Percentiles rank a stretch among this genome's conserved stretches.
These are phyloP conservation scores for Thymelicus acteon DNA, from an alignment of 2,888 invertebrate genomes.

Conservation along the genomic window DNA sequence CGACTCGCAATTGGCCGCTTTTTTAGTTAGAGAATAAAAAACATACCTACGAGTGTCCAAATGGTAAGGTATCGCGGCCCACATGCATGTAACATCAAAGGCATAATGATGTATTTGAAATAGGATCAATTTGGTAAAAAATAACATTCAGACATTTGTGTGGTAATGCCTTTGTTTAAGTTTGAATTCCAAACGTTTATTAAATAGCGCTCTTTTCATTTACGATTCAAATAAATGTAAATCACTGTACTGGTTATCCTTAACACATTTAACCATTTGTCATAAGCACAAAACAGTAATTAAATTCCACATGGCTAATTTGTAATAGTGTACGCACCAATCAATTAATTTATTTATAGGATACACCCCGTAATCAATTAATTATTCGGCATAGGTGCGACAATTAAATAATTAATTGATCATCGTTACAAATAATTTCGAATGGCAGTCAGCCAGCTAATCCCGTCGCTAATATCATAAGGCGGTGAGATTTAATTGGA, in stretches of 20 bases:
- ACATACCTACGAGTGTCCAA: too few species aligned
- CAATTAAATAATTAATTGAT: constrained; percentile 33
- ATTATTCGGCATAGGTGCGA: constrained; percentile 16
- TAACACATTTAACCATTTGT: constrained; percentile 22
- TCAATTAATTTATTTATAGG: constrained; percentile 35
- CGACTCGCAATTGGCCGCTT: too few species aligned
- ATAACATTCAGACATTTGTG: too few species aligned
- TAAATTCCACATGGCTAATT: constrained; percentile 28
- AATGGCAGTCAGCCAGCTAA: constrained; percentile 20
- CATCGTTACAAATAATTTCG: constrained; percentile 20
- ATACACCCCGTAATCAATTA: constrained; percentile 30
- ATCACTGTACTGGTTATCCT: background rate
- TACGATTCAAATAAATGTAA: background rate
- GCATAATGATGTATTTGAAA: too few species aligned
- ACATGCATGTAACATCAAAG: too few species aligned
- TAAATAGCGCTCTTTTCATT: background rate
- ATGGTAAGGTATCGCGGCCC: too few species aligned
- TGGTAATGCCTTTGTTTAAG: too few species aligned
- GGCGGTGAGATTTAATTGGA: constrained; percentile 59
- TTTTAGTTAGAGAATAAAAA: too few species aligned
- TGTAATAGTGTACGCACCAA: constrained; percentile 11
- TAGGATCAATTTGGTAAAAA: too few species aligned
- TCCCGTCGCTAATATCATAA: constrained; percentile 50
- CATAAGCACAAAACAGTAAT: constrained; percentile 31
- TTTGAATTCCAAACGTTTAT: too few species aligned